Evolutionary conservation across 2,797 vertebrate species (phyloP).

Genomic region (Rhabdomys pumilio): DNA sequence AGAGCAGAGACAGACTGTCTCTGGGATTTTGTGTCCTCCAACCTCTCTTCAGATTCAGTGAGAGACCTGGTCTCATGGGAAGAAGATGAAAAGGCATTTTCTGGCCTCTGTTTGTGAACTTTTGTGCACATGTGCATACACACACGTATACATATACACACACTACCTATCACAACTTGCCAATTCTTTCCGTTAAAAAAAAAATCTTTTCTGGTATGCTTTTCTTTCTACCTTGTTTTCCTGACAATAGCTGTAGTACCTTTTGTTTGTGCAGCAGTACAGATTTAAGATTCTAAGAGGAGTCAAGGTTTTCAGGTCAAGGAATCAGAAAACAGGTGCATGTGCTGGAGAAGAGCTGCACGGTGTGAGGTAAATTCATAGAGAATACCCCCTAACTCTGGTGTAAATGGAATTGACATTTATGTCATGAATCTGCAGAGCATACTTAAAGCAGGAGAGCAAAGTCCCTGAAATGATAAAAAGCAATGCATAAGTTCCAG

Average conservation of each 20-base stretch:
- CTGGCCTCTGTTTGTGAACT: neutral
- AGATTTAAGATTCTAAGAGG: neutral
- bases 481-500: neutral
- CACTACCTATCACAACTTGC: neutral
- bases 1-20: neutral
- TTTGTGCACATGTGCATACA: neutral
- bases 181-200: neutral
- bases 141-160: neutral
- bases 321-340: neutral
- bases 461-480: neutral
- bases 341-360: neutral
- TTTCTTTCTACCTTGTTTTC: conserved; percentile 4
- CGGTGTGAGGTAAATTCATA: neutral
- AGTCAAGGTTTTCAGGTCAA: neutral
- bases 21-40: neutral
- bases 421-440: neutral
- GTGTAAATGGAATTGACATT: neutral
- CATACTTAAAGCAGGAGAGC: neutral
- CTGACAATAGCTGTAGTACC: neutral
- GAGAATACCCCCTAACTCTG: neutral
- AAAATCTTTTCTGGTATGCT: neutral
- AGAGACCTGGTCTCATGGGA: neutral
- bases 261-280: neutral
- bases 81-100: neutral
- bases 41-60: neutral